Percentiles rank a stretch among this genome's conserved stretches.
phyloP scores from a whole-genome alignment of 2,797 vertebrate genomes.

The Spinus pinus region DNA sequence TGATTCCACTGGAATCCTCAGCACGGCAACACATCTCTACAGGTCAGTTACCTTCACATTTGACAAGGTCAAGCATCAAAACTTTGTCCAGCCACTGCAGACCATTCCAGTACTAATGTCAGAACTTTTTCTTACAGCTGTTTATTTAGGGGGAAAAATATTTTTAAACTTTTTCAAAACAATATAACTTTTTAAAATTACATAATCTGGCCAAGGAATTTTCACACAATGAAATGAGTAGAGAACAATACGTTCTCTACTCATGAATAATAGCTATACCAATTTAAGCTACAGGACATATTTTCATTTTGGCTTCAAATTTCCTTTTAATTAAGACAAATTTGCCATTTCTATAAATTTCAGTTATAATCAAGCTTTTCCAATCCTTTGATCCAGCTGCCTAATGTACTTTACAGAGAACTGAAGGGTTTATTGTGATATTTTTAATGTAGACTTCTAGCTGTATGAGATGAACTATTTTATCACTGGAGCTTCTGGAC shows the following conservation, averaged over 20 bases:
- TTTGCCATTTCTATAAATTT: constrained; percentile 72
- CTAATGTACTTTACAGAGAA: constrained; percentile 76
- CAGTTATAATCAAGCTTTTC: constrained; percentile 74
- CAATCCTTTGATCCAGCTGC: constrained; percentile 69
- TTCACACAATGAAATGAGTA: not conserved
- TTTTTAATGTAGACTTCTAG: constrained; percentile 72
- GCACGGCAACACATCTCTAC: not conserved
- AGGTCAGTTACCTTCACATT: not conserved
- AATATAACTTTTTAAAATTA: not conserved
- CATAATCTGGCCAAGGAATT: not conserved
- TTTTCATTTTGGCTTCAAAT: constrained; percentile 76
- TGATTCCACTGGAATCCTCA: not conserved
- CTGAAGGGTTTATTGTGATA: constrained; percentile 67
- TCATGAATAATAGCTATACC: not conserved
- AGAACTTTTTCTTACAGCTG: not conserved
- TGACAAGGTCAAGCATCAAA: not conserved
- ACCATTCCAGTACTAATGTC: not conserved
- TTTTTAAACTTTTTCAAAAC: not conserved
- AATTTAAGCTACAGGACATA: not conserved
- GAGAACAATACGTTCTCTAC: not conserved
- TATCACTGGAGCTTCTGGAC: constrained; percentile 69
- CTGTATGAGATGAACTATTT: constrained; percentile 50
- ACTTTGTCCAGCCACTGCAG: not conserved
- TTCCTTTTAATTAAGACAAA: constrained; percentile 75
- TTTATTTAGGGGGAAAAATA: not conserved